These are phyloP conservation scores for Platycheirus rosarum DNA, from an alignment of 2,888 invertebrate species.

Conservation along the genomic window DNA sequence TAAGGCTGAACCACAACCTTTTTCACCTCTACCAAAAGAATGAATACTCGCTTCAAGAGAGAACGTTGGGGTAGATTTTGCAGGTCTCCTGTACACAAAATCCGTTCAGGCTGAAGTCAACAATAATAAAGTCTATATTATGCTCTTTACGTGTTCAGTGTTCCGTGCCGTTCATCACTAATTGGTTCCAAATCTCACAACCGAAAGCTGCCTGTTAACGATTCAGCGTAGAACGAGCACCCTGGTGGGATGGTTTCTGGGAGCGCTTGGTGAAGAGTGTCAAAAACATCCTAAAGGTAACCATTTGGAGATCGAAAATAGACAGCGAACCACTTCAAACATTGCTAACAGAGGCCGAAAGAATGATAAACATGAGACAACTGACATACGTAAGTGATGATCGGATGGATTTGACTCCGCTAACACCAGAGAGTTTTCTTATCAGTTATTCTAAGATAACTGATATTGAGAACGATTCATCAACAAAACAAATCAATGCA, in stretches of 20 bases:
- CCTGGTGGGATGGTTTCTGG: too few species aligned
- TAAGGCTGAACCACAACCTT: conserved; percentile 36
- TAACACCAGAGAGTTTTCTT: conserved; percentile 16
- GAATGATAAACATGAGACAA: conserved; percentile 1
- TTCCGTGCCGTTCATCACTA: not conserved
- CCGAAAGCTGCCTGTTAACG: too few species aligned
- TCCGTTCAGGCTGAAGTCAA: not conserved
- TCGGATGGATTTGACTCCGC: not conserved
- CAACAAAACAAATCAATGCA: not conserved
- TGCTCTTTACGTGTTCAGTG: conserved; percentile 5
- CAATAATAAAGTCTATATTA: conserved; percentile 10
- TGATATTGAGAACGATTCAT: not conserved
- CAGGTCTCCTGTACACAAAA: conserved; percentile 29
- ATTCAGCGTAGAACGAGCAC: not conserved
- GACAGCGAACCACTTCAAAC: too few species aligned
- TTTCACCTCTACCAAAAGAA: conserved; percentile 30
- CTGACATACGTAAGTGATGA: conserved; percentile 9
- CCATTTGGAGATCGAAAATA: conserved; percentile 4
- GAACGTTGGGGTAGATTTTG: conserved; percentile 44
- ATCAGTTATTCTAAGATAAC: not conserved
- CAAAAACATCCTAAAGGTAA: not conserved
- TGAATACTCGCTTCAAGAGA: conserved; percentile 29
- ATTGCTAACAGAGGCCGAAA: not conserved
- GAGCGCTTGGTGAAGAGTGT: not conserved
- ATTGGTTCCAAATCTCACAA: too few species aligned